Conservation (phyloP, 1,140 invertebrate species). For the Meloidogyne exigua region DNA sequence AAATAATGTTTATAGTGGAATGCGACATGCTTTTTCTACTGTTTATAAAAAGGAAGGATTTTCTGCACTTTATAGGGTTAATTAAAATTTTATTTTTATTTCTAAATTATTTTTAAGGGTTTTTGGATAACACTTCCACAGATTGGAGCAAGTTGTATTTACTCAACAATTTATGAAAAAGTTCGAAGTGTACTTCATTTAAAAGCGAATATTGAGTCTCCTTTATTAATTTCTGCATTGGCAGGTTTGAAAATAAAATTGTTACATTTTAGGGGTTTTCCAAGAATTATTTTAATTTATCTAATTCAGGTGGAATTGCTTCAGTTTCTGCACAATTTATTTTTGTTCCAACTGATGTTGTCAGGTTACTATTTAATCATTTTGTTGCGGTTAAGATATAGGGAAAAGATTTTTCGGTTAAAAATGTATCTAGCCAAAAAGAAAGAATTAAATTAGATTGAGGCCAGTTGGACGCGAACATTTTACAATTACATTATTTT, state of each 20-base stretch:
- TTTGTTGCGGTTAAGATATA: no score
- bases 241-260: conserved; percentile 78
- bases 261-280: conserved; percentile 66
- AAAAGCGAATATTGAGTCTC: conserved; percentile 47
- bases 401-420: no score
- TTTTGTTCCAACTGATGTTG: conserved; percentile 52
- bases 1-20: conserved; percentile 60
- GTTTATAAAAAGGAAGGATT: conserved; percentile 84
- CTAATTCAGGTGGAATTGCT: conserved; percentile 73
- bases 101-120: conserved; percentile 45
- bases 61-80: conserved; percentile 79
- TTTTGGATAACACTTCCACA: conserved; percentile 64
- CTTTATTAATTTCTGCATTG: conserved; percentile 54
- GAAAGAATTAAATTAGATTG: no score
- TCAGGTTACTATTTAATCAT: conserved; percentile 5
- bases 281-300: conserved; percentile 94
- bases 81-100: conserved; percentile 6
- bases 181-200: conserved; percentile 75
- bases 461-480: no score
- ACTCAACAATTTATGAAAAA: conserved; percentile 92
- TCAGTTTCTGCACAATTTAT: conserved; percentile 45
- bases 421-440: no score
- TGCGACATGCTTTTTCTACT: conserved; percentile 79
- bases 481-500: no score
- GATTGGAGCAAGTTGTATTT: conserved; percentile 68